Evolutionary conservation across 2,113 vertebrate species (phyloP).

Genomic region (Peromyscus polionotus): DNA sequence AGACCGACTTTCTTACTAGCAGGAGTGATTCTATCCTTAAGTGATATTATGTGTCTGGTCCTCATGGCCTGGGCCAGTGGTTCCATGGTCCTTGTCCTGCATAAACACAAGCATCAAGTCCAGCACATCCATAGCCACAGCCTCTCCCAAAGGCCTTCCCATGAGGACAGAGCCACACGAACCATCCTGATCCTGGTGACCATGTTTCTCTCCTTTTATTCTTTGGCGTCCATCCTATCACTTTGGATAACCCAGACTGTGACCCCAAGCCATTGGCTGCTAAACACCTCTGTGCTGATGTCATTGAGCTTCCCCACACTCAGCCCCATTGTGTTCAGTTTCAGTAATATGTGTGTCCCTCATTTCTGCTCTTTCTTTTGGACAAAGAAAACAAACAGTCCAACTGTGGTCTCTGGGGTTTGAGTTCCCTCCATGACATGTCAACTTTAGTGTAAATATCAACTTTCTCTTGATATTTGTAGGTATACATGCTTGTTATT

Average conservation of each 20-base stretch:
- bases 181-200: background rate
- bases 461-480: background rate
- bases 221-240: background rate
- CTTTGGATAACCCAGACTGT: background rate
- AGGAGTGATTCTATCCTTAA: background rate
- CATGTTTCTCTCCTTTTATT: background rate
- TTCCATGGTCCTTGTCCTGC: background rate
- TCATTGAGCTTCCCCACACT: background rate
- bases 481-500: background rate
- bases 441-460: background rate
- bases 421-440: too few relatives aligned
- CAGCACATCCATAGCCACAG: background rate
- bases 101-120: background rate
- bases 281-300: background rate
- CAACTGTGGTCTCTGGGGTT: background rate
- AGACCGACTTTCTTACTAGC: rapidly evolving
- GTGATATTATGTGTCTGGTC: background rate
- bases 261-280: background rate
- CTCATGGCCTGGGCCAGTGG: background rate
- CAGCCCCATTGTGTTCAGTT: background rate
- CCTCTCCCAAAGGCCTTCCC: background rate
- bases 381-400: background rate
- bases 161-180: background rate
- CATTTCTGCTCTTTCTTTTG: background rate
- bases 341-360: too few relatives aligned